Base-by-base conservation (phyloP, 2,888 invertebrate species). In the Pherbina coryleti region DNA sequence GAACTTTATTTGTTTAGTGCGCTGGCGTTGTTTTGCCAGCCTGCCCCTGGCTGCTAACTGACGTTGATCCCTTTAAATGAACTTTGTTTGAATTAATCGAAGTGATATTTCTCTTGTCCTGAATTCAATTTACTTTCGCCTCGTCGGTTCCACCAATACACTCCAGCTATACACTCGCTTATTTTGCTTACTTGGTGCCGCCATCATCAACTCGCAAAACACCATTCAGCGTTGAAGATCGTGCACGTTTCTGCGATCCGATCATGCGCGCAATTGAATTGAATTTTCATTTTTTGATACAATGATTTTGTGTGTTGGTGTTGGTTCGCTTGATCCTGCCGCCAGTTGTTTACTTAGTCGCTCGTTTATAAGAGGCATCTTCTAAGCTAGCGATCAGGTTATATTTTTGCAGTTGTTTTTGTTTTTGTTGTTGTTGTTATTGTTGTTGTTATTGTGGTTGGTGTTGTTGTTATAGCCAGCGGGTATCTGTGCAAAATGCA, bases 51-150 rank as follows among this genome's bases (percentile, higher is more conserved):
- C 66, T 55, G 49, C 57, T 62, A 34, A 37, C 70, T 83, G 83
- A 83, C 83, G 83, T 83, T 82, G 83, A 83, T 83, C 83, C 81
- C 83, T 82, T 82, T 83, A 82, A 83, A 83, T 86, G 83, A 83
- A 84, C 87, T 87, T 88, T 88, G 89, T 86, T 86, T 89, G 87
- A 88, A 89, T 88, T 88, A 88, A 88, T 89, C 88, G 88, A 88
- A 89, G 88, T 88, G 89, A 88, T 88, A 88, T 88, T 88, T 89
- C 84, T 85, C 89, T 89, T 88, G 88, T 88, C 88, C 87, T 86
- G 84, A 88, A 89, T 88, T 89, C 88, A 89, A 89, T 89, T 88
- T 89, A 85, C 84, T 75, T 82, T 81, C 79, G 79, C 82, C 79
- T 74, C 75, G 55, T 44, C 60, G 75, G 66, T 72, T 74, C 60